Base-by-base conservation (phyloP, 2,113 vertebrate species). In the Platysteira castanea region DNA sequence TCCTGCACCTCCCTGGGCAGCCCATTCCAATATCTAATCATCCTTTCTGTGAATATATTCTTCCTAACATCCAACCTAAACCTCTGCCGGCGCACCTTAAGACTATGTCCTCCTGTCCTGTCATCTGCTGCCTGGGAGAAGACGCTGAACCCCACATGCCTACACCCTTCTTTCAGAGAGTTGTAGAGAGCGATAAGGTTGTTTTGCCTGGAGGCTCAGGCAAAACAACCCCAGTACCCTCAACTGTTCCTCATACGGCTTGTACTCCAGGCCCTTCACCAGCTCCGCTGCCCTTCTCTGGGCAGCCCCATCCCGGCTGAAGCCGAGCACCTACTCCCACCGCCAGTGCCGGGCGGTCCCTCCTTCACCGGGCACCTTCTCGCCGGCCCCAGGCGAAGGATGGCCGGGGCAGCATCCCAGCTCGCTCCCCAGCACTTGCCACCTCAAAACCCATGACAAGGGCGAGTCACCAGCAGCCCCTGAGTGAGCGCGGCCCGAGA, bases 111-210 rank as follows among this genome's bases (percentile, higher is more conserved):
- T 47, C 23, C 39, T 11, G 1, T 42, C 31, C 26, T 13, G 13
- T 31, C 27, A 22, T 26, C 13, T 15, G 41, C 8, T 19, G n/a
- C 30, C 47, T 35, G 17, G 8, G 24, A 60, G 9, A 68, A 7
- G 23, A 82, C 17, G 17, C 2, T 12, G 30, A 47, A 22, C 9
- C 16, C 10, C n/a, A 24, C 6, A 15, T 1, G 23, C 8, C 13
- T 11, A 28, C 42, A 19, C 0, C 4, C 4, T 17, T 11, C 33
- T 18, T 15, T 35, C 41, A 61, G 9, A 2, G 5, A 76, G 30
- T 0, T 11, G 20, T 7, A n/a, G 5, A 61, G 8, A 35, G 13
- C 4, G 17, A 4, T 10, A 18, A 61, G 5, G 3, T 21, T 33
- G 22, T 27, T 73, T 22, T 21, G 9, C 33, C 28, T 26, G 20